These are phyloP conservation scores for Linyphia triangularis DNA, from an alignment of 2,888 invertebrate genomes.

Conservation along the genomic window DNA sequence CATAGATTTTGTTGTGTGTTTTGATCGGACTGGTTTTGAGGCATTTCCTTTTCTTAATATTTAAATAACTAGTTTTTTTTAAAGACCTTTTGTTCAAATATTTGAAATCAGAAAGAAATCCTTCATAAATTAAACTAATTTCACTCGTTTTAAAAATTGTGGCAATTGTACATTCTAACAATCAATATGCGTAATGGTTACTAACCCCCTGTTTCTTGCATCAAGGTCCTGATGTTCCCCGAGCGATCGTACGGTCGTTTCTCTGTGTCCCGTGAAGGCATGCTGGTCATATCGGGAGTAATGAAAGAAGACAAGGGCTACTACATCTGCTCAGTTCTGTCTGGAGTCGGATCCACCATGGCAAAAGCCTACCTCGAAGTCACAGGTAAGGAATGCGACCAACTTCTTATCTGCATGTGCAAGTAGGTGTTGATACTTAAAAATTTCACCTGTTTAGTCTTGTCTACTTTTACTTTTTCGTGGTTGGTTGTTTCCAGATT, in stretches of 20 bases:
- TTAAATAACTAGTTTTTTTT: too few relatives aligned
- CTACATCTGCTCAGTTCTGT: constrained; percentile 95
- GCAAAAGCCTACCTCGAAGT: constrained; percentile 92
- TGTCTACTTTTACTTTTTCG: background rate
- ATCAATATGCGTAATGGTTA: too few relatives aligned
- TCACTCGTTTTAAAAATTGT: too few relatives aligned
- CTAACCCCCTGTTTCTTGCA: too few relatives aligned
- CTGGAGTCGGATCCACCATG: constrained; percentile 94
- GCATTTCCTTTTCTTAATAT: too few relatives aligned
- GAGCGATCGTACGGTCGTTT: constrained; percentile 87
- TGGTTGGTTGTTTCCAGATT: too few relatives aligned
- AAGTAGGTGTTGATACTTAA: background rate
- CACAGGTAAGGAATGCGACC: constrained; percentile 80
- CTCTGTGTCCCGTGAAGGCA: constrained; percentile 86
- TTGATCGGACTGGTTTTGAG: too few relatives aligned
- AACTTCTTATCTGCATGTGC: background rate
- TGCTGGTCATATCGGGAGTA: constrained; percentile 85
- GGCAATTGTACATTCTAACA: too few relatives aligned
- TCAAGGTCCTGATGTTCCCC: constrained; percentile 87
- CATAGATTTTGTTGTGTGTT: too few relatives aligned
- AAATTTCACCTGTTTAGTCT: background rate
- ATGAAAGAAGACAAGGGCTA: constrained; percentile 88
- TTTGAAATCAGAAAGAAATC: too few relatives aligned
- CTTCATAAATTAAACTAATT: too few relatives aligned
- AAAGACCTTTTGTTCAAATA: too few relatives aligned